phyloP scores from a whole-genome alignment of 37 sponge, comb jelly and placozoan species.

The Diacarnus erythraeanus region DNA sequence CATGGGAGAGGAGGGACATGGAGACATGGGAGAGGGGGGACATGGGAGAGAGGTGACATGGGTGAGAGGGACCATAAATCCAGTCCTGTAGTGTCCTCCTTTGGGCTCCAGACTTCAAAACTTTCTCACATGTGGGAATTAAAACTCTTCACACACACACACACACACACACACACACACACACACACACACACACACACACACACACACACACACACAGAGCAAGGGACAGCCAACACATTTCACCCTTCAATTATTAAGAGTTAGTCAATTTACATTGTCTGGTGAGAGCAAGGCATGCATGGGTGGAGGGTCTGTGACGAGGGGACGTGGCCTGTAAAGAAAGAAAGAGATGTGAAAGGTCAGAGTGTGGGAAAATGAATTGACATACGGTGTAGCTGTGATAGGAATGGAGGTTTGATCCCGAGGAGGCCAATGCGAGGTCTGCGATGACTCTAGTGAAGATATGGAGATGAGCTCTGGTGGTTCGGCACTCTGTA shows the following conservation, averaged over 20 bases:
- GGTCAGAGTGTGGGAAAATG: not conserved
- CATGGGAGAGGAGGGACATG: too few relatives aligned
- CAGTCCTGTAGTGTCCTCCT: too few relatives aligned
- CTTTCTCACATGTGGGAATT: too few relatives aligned
- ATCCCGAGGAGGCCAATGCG: constrained; percentile 50
- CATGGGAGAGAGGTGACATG: too few relatives aligned
- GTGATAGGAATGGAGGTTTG: not conserved
- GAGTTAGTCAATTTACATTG: constrained; percentile 13
- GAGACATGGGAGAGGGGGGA: too few relatives aligned
- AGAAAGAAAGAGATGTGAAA: not conserved
- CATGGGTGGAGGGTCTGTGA: constrained; percentile 10
- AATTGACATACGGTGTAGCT: constrained; percentile 23
- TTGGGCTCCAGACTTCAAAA: too few relatives aligned
- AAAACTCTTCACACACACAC: too few relatives aligned
- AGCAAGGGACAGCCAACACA: not conserved
- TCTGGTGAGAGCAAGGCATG: constrained; percentile 38
- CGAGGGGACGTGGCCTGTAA: constrained; percentile 20
- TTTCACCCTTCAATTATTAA: not conserved
- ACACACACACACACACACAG: not conserved
- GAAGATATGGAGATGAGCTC: constrained; percentile 44
- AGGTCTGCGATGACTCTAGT: constrained; percentile 52
- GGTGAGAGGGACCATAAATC: too few relatives aligned
- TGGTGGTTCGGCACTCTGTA: constrained; percentile 43
- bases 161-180: constrained; percentile 1
- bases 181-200: constrained; percentile 7